Base-by-base conservation (phyloP, 2,113 vertebrate genomes). In the Phalacrocorax aristotelis region DNA sequence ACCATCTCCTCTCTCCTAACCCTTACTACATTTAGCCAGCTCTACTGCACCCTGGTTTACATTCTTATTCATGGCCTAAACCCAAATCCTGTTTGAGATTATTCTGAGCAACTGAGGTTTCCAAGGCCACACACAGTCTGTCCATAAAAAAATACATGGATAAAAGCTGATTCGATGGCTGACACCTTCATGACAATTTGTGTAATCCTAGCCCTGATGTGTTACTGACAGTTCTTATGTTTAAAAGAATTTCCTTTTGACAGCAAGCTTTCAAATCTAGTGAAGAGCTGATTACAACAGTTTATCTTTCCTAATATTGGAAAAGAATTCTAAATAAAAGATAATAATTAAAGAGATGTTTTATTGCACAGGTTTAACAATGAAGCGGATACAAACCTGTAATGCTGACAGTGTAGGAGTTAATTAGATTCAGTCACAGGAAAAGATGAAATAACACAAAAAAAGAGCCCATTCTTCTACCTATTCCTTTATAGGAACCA, bases 221-320 rank as follows among this genome's bases (percentile, higher is more conserved):
- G 49, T 72, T 83, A 77, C 46, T 62, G n/a, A 93, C 11, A 68
- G 27, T 77, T 85, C 57, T 86, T 55, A 49, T 82, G 93, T 66
- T 71, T 84, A 68, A 84, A 74, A 91, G 12, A 75, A 69, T 38
- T 69, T 77, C 22, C 6, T 42, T 82, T 95, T 94, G 88, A 84
- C 70, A 95, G 6, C 4, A 38, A 34, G 55, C 46, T 74, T 88
- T 89, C n/a, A 77, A 44, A 84, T 42, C 49, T 34, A 20, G 15
- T 46, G 90, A 84, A 87, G 32, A 62, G 20, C 26, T 90, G 60
- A 94, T 93, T 64, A 49, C 6, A 89, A 77, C 27, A 30, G 19
- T 92, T 96, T 48, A 78, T 94, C 85, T 92, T 95, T 96, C 71
- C 83, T 85, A 93, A 69, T 85, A 86, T 29, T 83, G 44, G 32